phyloP scores from a whole-genome alignment of 2,797 vertebrate genomes.

The Danionella dracula region DNA sequence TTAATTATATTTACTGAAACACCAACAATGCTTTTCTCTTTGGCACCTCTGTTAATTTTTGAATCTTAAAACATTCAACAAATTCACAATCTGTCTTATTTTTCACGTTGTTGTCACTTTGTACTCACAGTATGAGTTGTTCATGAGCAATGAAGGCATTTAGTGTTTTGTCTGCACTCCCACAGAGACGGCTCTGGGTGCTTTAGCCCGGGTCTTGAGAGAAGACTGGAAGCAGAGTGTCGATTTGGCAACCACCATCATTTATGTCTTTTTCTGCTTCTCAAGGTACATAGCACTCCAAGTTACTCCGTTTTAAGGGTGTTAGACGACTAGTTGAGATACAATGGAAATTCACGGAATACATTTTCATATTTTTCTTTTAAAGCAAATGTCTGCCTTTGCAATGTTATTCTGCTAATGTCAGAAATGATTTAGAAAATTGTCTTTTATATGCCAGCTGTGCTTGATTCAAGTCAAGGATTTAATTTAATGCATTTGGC shows the following conservation, averaged over 20 bases:
- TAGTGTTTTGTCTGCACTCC: conserved; percentile 39
- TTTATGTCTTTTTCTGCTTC: conserved; percentile 92
- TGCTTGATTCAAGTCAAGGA: conserved; percentile 54
- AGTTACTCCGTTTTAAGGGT: conserved; percentile 33
- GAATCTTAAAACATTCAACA: background rate
- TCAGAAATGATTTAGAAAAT: conserved; percentile 42
- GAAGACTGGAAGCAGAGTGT: conserved; percentile 94
- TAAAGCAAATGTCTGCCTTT: conserved; percentile 8
- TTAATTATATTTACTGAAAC: too few species aligned
- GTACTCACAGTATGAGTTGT: background rate
- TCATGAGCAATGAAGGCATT: conserved; percentile 8
- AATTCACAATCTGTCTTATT: background rate
- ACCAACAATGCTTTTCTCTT: background rate
- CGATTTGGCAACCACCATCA: conserved; percentile 89
- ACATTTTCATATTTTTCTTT: conserved; percentile 52
- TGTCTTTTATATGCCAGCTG: background rate
- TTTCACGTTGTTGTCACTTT: conserved; percentile 4
- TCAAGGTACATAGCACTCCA: conserved; percentile 73
- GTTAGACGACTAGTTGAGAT: background rate
- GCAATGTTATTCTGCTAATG: conserved; percentile 54
- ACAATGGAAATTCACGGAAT: conserved; percentile 33
- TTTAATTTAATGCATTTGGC: conserved; percentile 50
- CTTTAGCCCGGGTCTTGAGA: conserved; percentile 83
- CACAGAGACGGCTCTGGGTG: conserved; percentile 82
- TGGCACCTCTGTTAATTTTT: background rate